Percentiles rank a stretch among this genome's conserved stretches.
These are phyloP conservation scores for Phasia obesa DNA, from an alignment of 2,888 invertebrate species.

Conservation along the genomic window DNA sequence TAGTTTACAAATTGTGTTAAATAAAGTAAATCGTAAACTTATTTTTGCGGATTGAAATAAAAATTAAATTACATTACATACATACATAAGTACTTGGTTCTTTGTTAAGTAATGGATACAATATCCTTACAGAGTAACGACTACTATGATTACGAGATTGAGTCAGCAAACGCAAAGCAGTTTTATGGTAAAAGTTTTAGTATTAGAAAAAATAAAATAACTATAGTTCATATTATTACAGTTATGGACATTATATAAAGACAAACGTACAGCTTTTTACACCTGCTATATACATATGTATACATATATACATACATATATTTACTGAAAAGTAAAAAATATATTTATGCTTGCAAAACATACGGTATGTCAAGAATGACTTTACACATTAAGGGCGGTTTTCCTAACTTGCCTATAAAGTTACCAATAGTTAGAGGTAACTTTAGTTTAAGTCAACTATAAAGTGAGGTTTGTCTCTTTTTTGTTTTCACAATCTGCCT, in stretches of 20 bases:
- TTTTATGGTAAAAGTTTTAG: slow-evolving; percentile 63
- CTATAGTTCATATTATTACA: not conserved
- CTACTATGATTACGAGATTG: slow-evolving; percentile 59
- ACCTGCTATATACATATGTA: no score
- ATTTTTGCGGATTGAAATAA: slow-evolving; percentile 25
- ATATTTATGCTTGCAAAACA: no score
- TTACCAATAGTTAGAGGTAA: no score
- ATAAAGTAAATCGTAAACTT: slow-evolving; percentile 20
- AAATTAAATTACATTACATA: slow-evolving; percentile 18
- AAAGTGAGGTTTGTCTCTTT: no score
- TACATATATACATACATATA: no score
- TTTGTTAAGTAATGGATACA: slow-evolving; percentile 41
- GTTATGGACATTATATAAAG: not conserved
- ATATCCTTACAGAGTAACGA: slow-evolving; percentile 67
- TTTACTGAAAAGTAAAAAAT: no score
- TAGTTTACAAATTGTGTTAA: slow-evolving; percentile 35
- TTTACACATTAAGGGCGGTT: no score
- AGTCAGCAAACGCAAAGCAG: slow-evolving; percentile 49
- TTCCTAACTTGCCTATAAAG: no score
- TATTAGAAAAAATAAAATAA: not conserved
- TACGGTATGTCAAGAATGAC: no score
- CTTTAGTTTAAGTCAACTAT: no score
- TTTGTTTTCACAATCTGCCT: no score
- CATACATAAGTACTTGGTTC: not conserved
- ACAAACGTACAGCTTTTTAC: not conserved